Evolutionary conservation across 2,888 invertebrate species (phyloP), one percentile per base, ranked within the genome.

Genomic region (Diaprepes abbreviatus): DNA sequence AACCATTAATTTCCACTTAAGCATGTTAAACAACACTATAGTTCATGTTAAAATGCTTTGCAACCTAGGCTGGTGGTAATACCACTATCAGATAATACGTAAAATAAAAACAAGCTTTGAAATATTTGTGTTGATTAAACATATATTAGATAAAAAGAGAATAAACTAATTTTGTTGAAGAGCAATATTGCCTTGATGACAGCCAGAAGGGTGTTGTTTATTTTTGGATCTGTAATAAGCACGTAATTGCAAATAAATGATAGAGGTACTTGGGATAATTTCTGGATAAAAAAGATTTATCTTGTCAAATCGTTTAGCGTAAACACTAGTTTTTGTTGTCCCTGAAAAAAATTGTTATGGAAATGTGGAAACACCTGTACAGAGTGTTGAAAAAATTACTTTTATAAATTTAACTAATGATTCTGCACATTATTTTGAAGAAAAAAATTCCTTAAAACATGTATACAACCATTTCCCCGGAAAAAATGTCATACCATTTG

Each of bases 71-170:
- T 24, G 35, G 28, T 4, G 21, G 16, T 36, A 36, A 19, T n/a
- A 62, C 12, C 24, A 21, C 7, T 62, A 62, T 62, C 52, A 52
- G 48, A 36, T 50, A 43, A 48, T 60, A 21, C 31, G 33, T 33
- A 45, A 62, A 50, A 35, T 48, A 50, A 36, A 45, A 33, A 17
- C 7, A 31, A 21, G 21, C 17, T 50, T 7, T 19, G 31, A 48
- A n/a, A 52, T 62, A 52, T 62, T 62, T 62, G 38, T 54, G 14
- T 52, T 40, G 54, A 64, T 55, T 64, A 64, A 54, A 43, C 33
- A 31, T 43, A 40, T 33, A 63, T 63, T 24, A 54, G 64, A 64
- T 64, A 64, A 55, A 52, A 48, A n/a, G 48, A 12, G 48, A 21
- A 62, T 62, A 50, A 62, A 62, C 52, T 62, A 52, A 62, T 52